Conservation (phyloP, 1,140 invertebrate species). For the Drosophila sp. region DNA sequence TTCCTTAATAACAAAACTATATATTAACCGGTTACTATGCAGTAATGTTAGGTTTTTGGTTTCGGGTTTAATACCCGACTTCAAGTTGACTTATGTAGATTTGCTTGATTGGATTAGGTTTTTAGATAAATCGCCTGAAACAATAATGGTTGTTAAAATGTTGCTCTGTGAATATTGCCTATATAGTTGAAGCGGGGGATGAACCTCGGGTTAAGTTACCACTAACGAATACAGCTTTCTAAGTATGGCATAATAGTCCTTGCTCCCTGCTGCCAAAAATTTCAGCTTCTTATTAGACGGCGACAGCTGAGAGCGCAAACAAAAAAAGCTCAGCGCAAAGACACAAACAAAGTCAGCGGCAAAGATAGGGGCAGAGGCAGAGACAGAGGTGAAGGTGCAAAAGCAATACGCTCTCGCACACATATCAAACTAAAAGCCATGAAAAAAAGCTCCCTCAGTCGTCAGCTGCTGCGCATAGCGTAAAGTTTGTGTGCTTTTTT, state of each 20-base stretch:
- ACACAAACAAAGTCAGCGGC: slow-evolving; percentile 17
- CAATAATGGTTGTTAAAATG: too few species aligned
- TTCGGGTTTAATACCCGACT: too few species aligned
- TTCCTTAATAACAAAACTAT: too few species aligned
- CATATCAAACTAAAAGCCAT: slow-evolving; percentile 26
- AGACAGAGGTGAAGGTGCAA: slow-evolving; percentile 44
- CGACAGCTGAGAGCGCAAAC: slow-evolving; percentile 57
- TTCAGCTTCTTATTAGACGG: slow-evolving; percentile 16
- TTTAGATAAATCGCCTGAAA: too few species aligned
- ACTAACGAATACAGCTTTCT: slow-evolving; percentile 21
- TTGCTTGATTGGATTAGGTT: too few species aligned
- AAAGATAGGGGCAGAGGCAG: slow-evolving; percentile 37
- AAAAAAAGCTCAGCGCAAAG: slow-evolving; percentile 38
- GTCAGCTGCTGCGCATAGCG: slow-evolving; percentile 83
- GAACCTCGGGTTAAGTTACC: not conserved
- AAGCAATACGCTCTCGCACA: slow-evolving; percentile 33
- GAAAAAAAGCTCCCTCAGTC: slow-evolving; percentile 61
- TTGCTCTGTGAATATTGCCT: not conserved
- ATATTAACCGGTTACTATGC: too few species aligned
- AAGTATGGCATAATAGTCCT: slow-evolving; percentile 21
- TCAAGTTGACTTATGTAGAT: too few species aligned
- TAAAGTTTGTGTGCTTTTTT: slow-evolving; percentile 77
- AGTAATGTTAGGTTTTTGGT: too few species aligned
- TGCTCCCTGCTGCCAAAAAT: not conserved
- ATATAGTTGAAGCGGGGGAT: not conserved